Conservation (phyloP, 2,113 vertebrate species). For the Chamaea fasciata region DNA sequence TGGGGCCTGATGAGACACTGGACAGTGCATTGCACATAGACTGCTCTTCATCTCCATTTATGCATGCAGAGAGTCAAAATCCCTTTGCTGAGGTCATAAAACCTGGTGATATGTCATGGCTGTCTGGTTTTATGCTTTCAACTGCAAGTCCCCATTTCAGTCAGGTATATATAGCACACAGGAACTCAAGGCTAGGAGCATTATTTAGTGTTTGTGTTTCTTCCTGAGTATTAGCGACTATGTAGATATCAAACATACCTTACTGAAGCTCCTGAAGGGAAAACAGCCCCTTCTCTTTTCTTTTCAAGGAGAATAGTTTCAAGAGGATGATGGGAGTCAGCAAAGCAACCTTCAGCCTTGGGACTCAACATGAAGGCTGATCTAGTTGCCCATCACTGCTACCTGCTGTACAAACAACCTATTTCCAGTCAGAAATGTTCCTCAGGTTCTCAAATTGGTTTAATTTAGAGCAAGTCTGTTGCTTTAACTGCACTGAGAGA, state of each 20-base stretch:
- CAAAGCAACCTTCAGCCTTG: neutral
- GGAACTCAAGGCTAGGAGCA: neutral
- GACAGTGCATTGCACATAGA: neutral
- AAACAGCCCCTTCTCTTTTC: neutral
- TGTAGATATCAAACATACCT: neutral
- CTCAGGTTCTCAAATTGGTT: neutral
- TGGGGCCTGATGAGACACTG: neutral
- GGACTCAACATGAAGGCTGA: accelerated
- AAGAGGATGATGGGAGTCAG: neutral
- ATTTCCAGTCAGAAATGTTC: neutral
- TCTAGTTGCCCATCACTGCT: neutral
- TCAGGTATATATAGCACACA: neutral
- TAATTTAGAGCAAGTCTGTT: neutral
- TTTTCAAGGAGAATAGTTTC: neutral
- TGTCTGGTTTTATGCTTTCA: neutral
- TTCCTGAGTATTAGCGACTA: neutral
- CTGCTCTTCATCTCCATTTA: neutral
- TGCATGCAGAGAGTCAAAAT: neutral
- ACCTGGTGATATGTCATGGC: neutral
- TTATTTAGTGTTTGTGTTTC: neutral
- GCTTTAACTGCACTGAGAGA: neutral
- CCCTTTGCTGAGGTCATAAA: neutral
- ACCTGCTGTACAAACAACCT: neutral
- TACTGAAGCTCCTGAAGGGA: neutral
- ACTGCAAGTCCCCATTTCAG: neutral